Evolutionary conservation across 1,140 invertebrate genomes (phyloP).

Genomic region (Platyscapa corneri): DNA sequence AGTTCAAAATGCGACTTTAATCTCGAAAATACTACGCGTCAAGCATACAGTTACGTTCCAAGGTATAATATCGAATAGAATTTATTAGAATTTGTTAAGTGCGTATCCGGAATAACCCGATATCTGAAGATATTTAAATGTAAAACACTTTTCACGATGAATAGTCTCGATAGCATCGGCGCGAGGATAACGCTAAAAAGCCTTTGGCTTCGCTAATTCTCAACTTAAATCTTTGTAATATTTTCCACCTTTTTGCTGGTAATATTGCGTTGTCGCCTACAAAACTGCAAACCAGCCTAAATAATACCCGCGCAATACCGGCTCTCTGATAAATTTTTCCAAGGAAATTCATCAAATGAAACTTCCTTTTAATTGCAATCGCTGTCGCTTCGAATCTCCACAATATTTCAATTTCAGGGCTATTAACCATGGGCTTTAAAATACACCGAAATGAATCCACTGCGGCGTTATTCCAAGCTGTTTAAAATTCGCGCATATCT

Average conservation of each 20-base stretch:
- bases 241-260: no score
- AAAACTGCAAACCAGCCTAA: no score
- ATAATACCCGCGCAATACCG: no score
- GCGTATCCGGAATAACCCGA: background rate
- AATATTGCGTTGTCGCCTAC: no score
- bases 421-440: conserved; percentile 42
- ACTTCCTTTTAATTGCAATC: conserved; percentile 34
- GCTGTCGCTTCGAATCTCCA: background rate
- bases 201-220: no score
- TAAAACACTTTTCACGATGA: no score
- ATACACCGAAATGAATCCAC: background rate
- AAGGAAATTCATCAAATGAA: background rate
- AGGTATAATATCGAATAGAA: background rate
- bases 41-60: background rate
- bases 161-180: no score
- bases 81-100: background rate
- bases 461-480: background rate
- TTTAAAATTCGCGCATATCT: conserved; percentile 39
- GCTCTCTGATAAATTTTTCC: background rate
- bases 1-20: background rate
- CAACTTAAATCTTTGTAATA: no score
- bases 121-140: background rate
- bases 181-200: no score
- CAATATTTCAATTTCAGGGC: conserved; percentile 11
- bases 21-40: background rate